Percentiles rank a stretch among this genome's conserved stretches.
Evolutionary conservation across 1,140 invertebrate genomes (phyloP).

Genomic region (Reticulitermes speratus): DNA sequence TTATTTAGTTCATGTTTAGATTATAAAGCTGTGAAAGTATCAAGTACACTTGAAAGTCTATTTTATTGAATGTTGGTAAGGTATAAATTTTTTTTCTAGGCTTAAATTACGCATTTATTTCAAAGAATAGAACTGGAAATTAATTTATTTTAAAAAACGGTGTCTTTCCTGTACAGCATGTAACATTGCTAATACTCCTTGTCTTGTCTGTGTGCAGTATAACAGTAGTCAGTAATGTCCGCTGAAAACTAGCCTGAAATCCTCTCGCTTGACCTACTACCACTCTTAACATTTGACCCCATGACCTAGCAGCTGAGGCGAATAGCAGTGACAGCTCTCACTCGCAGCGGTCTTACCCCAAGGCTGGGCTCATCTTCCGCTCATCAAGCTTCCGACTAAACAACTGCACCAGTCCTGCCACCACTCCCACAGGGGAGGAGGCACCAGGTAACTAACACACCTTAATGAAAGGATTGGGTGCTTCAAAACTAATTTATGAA

Average conservation of each 20-base stretch:
- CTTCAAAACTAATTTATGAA: not conserved
- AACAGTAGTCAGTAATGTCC: not conserved
- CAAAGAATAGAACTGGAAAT: not conserved
- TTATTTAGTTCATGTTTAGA: too few relatives aligned
- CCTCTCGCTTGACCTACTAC: not conserved
- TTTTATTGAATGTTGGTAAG: too few relatives aligned
- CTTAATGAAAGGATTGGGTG: not conserved
- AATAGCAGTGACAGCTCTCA: conserved; percentile 30
- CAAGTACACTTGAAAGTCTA: too few relatives aligned
- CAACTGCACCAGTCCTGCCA: conserved; percentile 38
- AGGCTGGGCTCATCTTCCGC: conserved; percentile 65
- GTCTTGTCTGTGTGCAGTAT: not conserved
- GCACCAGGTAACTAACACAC: conserved; percentile 33
- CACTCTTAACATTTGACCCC: conserved; percentile 23
- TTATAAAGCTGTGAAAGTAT: too few relatives aligned
- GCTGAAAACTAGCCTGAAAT: not conserved
- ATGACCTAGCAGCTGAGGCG: conserved; percentile 30
- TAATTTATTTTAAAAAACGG: not conserved
- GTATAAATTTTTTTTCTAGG: too few relatives aligned
- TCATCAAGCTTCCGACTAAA: conserved; percentile 58
- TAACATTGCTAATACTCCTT: not conserved
- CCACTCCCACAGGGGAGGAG: conserved; percentile 28
- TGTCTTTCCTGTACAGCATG: not conserved
- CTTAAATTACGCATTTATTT: too few relatives aligned
- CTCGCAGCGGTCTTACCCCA: conserved; percentile 52